A percentile compares a stretch with the other conserved stretches of the same genome.
Evolutionary conservation across 2,888 invertebrate species (phyloP).

Genomic region (Epinotia brunnichana): DNA sequence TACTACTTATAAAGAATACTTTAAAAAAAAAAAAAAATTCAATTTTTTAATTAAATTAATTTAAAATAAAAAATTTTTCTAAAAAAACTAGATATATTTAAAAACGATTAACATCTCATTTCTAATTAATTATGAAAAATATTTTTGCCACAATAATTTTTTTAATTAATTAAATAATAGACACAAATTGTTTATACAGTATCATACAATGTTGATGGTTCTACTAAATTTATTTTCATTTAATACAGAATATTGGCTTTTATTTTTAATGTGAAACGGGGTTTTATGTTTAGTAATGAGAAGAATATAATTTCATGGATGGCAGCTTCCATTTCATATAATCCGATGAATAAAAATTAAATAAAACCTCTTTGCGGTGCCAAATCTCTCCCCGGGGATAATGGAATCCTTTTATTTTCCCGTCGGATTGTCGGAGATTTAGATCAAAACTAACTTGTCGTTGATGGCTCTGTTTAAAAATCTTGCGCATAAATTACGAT

Average conservation of each 20-base stretch:
- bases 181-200: too few species aligned
- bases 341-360: constrained; percentile 42
- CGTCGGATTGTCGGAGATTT: constrained; percentile 39
- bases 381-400: constrained; percentile 32
- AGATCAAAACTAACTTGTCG: constrained; percentile 28
- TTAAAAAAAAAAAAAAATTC: too few species aligned
- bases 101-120: too few species aligned
- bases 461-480: constrained; percentile 9
- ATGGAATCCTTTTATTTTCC: constrained; percentile 39
- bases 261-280: constrained; percentile 8
- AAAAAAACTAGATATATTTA: too few species aligned
- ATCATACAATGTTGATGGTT: too few species aligned
- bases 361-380: constrained; percentile 37
- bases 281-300: constrained; percentile 23
- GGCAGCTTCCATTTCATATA: constrained; percentile 38
- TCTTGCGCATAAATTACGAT: too few species aligned
- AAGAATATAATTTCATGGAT: constrained; percentile 41
- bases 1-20: too few species aligned
- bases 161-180: too few species aligned
- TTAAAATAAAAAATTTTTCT: too few species aligned
- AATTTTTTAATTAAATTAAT: too few species aligned
- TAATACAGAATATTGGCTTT: constrained; percentile 5
- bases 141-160: too few species aligned
- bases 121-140: too few species aligned
- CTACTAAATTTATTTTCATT: not conserved